Conservation (phyloP, 1,140 invertebrate genomes). For the Temnothorax nylanderi region DNA sequence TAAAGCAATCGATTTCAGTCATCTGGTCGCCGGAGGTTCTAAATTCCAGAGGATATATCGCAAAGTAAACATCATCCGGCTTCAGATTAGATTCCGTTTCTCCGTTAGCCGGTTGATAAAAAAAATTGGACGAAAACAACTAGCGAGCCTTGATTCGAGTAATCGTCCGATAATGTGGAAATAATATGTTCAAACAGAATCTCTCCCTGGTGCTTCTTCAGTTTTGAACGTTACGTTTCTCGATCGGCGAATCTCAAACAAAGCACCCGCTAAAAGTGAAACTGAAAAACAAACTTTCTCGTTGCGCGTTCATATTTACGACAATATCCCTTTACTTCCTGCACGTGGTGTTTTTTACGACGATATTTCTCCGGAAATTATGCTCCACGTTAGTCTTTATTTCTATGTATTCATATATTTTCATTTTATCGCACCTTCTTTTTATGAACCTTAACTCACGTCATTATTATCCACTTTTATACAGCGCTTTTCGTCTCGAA, state of each 20-base stretch:
- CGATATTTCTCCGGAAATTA: neutral
- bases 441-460: neutral
- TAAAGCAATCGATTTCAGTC: neutral
- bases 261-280: neutral
- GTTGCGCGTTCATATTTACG: neutral
- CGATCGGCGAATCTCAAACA: neutral
- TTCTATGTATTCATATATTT: neutral
- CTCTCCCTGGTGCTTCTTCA: neutral
- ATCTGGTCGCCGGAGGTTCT: neutral
- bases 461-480: neutral
- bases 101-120: neutral
- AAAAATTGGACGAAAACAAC: neutral
- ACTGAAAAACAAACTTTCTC: neutral
- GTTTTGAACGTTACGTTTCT: neutral
- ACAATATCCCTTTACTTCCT: neutral
- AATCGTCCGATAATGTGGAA: neutral
- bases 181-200: neutral
- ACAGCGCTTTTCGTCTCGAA: neutral
- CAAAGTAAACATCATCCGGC: neutral
- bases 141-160: neutral
- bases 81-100: constrained; percentile 9
- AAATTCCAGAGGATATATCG: neutral
- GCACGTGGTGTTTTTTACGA: neutral
- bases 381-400: neutral
- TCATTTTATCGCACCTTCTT: neutral